A percentile compares a stretch with the other conserved stretches of the same genome.
phyloP scores from a whole-genome alignment of 1,140 invertebrate genomes.

The Bathynomus jamesi region DNA sequence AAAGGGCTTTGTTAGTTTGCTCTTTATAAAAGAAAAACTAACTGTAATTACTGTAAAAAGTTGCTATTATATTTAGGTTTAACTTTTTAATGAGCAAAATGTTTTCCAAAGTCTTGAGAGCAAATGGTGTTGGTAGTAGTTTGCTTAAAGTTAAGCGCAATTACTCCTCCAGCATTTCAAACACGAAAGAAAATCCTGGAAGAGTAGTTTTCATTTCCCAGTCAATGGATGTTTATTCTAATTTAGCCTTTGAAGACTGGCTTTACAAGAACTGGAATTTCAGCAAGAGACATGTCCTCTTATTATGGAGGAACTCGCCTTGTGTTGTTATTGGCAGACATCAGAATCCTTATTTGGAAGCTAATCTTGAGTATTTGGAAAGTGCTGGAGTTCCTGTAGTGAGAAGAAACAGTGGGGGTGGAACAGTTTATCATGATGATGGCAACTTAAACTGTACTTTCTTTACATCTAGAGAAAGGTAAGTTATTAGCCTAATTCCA shows the following conservation, averaged over 20 bases:
- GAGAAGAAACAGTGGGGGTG: slow-evolving; percentile 88
- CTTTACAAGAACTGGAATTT: slow-evolving; percentile 54
- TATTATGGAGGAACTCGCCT: slow-evolving; percentile 86
- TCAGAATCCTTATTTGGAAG: slow-evolving; percentile 94
- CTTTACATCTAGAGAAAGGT: slow-evolving; percentile 61
- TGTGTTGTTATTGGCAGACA: slow-evolving; percentile 91
- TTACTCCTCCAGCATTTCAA: not conserved
- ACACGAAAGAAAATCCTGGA: slow-evolving; percentile 40
- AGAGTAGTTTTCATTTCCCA: slow-evolving; percentile 87
- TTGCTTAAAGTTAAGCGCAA: not conserved
- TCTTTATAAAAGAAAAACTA: no score
- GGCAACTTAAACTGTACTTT: slow-evolving; percentile 91
- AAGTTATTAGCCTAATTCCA: no score
- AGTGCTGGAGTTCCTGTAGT: slow-evolving; percentile 62
- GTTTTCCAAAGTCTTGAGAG: not conserved
- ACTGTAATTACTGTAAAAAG: no score
- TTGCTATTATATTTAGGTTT: no score
- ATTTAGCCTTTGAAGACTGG: slow-evolving; percentile 91
- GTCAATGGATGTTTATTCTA: slow-evolving; percentile 78
- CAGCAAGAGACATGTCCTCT: slow-evolving; percentile 64
- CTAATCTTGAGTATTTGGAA: slow-evolving; percentile 57
- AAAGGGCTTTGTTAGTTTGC: not conserved
- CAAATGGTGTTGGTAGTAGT: not conserved
- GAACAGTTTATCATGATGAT: slow-evolving; percentile 89
- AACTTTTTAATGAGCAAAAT: no score